Conservation (phyloP, 2,113 vertebrate genomes). For the Eubucco bourcierii region DNA sequence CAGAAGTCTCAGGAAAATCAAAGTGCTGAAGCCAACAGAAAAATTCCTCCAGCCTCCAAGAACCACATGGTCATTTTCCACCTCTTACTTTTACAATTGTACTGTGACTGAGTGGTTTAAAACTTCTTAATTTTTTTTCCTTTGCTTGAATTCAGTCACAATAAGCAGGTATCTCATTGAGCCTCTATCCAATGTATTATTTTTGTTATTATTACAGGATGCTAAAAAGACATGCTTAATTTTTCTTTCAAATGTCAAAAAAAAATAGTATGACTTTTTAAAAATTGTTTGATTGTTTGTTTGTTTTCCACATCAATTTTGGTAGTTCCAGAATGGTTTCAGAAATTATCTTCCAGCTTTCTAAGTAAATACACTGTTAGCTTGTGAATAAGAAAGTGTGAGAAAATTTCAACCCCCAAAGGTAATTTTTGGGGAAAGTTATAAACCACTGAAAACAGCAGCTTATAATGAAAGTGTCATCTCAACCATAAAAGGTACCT, state of each 20-base stretch:
- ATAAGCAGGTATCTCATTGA: background rate
- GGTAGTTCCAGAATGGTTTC: background rate
- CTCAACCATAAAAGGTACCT: conserved; percentile 64
- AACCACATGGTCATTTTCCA: background rate
- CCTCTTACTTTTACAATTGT: background rate
- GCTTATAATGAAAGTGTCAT: conserved; percentile 68
- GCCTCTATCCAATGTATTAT: background rate
- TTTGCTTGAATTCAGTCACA: background rate
- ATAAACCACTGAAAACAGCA: conserved; percentile 65
- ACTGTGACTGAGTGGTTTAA: background rate
- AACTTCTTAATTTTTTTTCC: background rate
- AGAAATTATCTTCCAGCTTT: conserved; percentile 34
- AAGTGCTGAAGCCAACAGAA: conserved; percentile 8
- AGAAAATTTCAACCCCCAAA: conserved; percentile 60
- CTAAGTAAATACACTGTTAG: conserved; percentile 34
- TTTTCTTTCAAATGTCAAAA: background rate
- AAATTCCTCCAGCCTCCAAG: background rate
- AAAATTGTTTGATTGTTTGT: background rate
- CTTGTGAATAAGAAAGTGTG: conserved; percentile 33
- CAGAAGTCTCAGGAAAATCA: background rate
- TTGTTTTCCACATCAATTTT: background rate
- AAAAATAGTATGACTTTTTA: background rate
- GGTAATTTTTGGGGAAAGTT: conserved; percentile 57
- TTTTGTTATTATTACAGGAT: background rate
- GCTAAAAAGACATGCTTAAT: background rate